Evolutionary conservation across 2,113 vertebrate genomes (phyloP).

Genomic region (Motacilla tschutschensis): DNA sequence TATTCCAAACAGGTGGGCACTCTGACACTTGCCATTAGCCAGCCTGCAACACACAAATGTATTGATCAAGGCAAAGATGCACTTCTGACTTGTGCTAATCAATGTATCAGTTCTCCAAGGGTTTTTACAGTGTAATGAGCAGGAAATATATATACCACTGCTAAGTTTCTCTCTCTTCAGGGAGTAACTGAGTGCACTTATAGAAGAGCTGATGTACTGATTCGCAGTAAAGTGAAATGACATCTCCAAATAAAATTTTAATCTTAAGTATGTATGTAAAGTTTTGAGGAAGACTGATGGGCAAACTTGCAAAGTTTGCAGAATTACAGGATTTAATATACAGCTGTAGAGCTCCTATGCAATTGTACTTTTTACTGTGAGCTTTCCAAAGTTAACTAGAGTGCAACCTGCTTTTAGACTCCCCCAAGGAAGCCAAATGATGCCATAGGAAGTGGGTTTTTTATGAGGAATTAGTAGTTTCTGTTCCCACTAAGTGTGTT

Average conservation of each 20-base stretch:
- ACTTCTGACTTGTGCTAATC: conserved; percentile 64
- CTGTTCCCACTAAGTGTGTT: not conserved
- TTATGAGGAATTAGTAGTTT: conserved; percentile 52
- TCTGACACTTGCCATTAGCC: conserved; percentile 52
- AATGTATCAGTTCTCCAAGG: conserved; percentile 66
- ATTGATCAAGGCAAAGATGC: conserved; percentile 58
- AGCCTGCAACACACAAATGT: conserved; percentile 3
- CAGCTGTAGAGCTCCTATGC: not conserved
- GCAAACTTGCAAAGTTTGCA: conserved; percentile 34
- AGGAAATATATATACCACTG: conserved; percentile 60
- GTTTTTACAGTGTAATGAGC: conserved; percentile 67
- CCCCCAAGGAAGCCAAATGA: not conserved
- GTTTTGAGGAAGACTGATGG: conserved; percentile 39
- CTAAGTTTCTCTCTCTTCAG: conserved; percentile 68
- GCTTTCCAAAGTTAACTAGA: conserved; percentile 17
- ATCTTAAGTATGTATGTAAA: conserved; percentile 48
- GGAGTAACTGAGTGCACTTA: conserved; percentile 73
- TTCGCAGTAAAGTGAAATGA: conserved; percentile 61
- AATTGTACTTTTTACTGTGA: not conserved
- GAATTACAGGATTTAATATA: conserved; percentile 15
- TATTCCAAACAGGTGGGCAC: conserved; percentile 50
- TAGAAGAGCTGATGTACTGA: conserved; percentile 66
- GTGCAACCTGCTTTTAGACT: not conserved
- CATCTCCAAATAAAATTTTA: conserved; percentile 55
- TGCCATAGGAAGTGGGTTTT: not conserved